Evolutionary conservation across 2,113 vertebrate genomes (phyloP), one percentile per base, ranked within the genome.

Genomic region (Centropus bengalensis): DNA sequence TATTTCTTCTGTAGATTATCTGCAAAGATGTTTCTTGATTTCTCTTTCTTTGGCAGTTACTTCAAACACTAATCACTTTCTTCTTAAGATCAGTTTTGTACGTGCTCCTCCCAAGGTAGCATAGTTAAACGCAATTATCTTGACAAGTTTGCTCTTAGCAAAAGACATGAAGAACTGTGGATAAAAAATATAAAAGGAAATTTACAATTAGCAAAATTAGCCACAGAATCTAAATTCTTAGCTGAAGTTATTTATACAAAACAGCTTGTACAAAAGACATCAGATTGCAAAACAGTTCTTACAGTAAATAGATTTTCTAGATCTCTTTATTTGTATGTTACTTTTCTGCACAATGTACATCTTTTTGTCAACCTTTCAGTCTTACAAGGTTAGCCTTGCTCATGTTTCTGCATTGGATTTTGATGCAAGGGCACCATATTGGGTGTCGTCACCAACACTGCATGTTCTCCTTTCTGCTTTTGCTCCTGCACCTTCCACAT

Each of bases 151-250:
- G 42, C 63, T 85, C 33, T 52, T 49, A 26, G 8, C 42, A 12
- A 91, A 83, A 93, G 69, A 71, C n/a, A 51, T 8, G 44, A 91
- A 82, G 33, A 87, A 40, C 88, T 96, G 76, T 54, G 24, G 52
- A 83, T 36, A 74, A 54, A 85, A 80, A 86, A 74, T 17, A 54
- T 83, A 80, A 89, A 79, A 51, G 44, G 26, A 70, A 92, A 75
- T 82, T 5, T 49, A 22, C 40, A 71, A 90, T 56, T 76, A 82
- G 55, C 22, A 83, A 77, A 83, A 91, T 69, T 33, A 66, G n/a
- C 9, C 85, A 69, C 14, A 87, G 24, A 70, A 40, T 30, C 68
- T 55, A 40, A 66, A 59, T 76, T 87, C 20, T 88, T 33, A 76
- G 49, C 69, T 89, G 40, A 73, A 89, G 26, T 21, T 76, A 23